Base-by-base conservation (phyloP, 2,888 invertebrate genomes). In the Heliconius ismenius region DNA sequence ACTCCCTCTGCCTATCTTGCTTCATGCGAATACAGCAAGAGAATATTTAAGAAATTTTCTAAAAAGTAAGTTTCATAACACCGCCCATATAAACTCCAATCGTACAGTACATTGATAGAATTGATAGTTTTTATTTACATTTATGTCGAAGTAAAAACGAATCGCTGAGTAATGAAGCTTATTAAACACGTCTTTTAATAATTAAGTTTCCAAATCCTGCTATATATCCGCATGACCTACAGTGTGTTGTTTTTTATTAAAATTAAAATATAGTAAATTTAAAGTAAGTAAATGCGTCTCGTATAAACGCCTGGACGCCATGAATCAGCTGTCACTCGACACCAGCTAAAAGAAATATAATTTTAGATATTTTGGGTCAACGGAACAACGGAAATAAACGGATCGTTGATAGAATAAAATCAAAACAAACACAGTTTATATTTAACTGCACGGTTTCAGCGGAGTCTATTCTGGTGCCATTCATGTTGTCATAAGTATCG, bases 401-500 rank as follows among this genome's bases (percentile, higher is more conserved):
- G 80, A 80, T 81, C 80, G 81, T 82, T 82, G 80, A 81, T 81
- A 79, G 64, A 69, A 76, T 74, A 79, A 80, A 78, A 85, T 85
- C 83, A 84, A 84, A 88, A 87, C 82, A 82, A 83, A 78, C 81
- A 79, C 73, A 79, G 83, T 80, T 79, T 87, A 87, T 86, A 88
- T 88, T 89, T 89, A 89, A 87, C 82, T 65, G 79, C 78, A 84
- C 87, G 74, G 81, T 86, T 88, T 87, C 87, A 89, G 84, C 84
- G 73, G 74, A 76, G 76, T 81, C 87, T 91, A 90, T 91, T 90
- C 84, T 86, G 63, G 84, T 82, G 82, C 82, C 88, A 90, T 90
- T 90, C 86, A 89, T 86, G 82, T 81, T 82, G 36, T 79, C 82
- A 82, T 83, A 82, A 81, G 82, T 81, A 83, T 81, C 81, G 81